Percentiles rank a stretch among this genome's conserved stretches.
Conservation (phyloP, 2,797 vertebrate species). For the Premnoplex brunnescens region DNA sequence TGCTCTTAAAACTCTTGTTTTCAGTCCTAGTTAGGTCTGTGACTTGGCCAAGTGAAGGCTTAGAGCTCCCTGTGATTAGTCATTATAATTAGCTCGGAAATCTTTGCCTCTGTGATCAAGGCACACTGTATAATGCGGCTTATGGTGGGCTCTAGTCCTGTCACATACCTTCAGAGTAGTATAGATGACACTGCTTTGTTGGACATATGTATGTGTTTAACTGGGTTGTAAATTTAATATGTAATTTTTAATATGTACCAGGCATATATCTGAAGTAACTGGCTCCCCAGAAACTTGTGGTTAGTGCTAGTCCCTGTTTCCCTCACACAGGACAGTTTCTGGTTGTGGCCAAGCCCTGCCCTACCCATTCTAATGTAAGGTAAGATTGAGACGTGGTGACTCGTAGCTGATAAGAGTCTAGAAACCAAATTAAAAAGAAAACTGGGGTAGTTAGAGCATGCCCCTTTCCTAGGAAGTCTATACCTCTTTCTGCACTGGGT, state of each 20-base stretch:
- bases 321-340: neutral
- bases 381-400: neutral
- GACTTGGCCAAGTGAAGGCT: constrained; percentile 54
- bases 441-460: neutral
- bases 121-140: constrained; percentile 38
- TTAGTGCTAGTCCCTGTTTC: neutral
- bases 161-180: constrained; percentile 8
- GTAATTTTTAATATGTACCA: neutral
- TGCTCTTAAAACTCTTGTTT: constrained; percentile 65
- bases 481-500: neutral
- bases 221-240: neutral
- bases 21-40: constrained; percentile 49
- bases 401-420: neutral
- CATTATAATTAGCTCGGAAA: constrained; percentile 64
- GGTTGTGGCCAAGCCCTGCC: neutral
- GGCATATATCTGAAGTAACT: neutral
- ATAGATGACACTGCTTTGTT: neutral
- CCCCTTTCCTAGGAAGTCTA: neutral
- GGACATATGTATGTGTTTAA: neutral
- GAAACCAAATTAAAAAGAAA: neutral
- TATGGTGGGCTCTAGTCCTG: constrained; percentile 9
- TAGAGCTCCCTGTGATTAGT: constrained; percentile 61
- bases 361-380: neutral
- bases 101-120: constrained; percentile 58
- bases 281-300: neutral